Evolutionary conservation across 2,888 invertebrate species (phyloP), one percentile per base, ranked within the genome.

Genomic region (Panopea generosa): DNA sequence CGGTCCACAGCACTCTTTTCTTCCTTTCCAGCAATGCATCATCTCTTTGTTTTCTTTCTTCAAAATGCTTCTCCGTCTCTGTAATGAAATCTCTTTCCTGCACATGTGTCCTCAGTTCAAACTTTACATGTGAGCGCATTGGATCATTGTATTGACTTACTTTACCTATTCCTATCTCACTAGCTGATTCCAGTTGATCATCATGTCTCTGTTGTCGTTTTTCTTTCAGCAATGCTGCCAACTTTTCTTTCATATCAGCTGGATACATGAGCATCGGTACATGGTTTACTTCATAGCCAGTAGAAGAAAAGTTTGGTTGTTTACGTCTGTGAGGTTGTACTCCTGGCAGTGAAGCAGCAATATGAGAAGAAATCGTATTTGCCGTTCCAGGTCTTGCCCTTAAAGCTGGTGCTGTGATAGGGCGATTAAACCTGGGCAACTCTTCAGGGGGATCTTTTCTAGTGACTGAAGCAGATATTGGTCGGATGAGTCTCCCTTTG

Each of bases 261-360:
- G 91, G 85, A 62, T 90, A 91, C 89, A 91, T 91, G 56, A 90
- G 77, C 90, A 91, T 91, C 0, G 91, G 91, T 16, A 90, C 90
- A 57, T 85, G 70, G 62, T 74, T 86, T 22, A 83, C 71, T 56
- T 86, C 88, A 24, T 79, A 61, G 43, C 85, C 83, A 14, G 90
- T 83, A 0, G 88, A 84, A 9, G 86, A 75, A n/a, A 85, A 43
- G 20, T 75, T 78, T 43, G 70, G 67, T 22, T 77, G 74, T 57
- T 77, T 77, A 53, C 69, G 79, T 61, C 66, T 79, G 24, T 52
- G 70, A 11, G 77, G 80, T 2, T 65, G 57, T 6, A 74, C 83
- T 3, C 87, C 88, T 24, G 87, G 87, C 69, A 89, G 70, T 6
- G 83, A 78, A 2, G 84, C 50, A 7, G 85, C 84, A 16, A 88